These are phyloP conservation scores for Actias luna DNA, from an alignment of 2,888 invertebrate genomes.

Conservation along the genomic window DNA sequence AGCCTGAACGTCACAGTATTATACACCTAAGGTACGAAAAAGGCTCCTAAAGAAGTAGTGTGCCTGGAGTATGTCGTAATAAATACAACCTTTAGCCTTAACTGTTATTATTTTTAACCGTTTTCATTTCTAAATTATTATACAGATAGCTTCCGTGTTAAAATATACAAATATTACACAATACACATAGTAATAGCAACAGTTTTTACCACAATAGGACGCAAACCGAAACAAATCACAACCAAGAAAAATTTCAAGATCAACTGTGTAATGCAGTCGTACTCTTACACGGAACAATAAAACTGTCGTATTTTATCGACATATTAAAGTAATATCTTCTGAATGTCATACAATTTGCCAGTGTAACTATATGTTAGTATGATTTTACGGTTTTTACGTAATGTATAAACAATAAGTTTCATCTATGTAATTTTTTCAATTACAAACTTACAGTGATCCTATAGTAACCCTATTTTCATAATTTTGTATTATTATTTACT, in stretches of 20 bases:
- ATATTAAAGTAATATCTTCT: background rate
- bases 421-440: no score
- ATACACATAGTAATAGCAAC: conserved; percentile 17
- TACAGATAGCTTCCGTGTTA: background rate
- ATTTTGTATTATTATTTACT: no score
- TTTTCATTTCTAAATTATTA: background rate
- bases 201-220: conserved; percentile 26
- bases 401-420: no score
- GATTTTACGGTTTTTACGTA: no score
- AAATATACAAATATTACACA: conserved; percentile 9
- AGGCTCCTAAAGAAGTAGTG: no score
- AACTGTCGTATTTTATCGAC: background rate
- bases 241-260: conserved; percentile 23
- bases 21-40: background rate
- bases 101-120: background rate
- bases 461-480: no score
- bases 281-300: background rate
- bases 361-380: no score
- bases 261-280: conserved; percentile 14
- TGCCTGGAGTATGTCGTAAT: background rate
- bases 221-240: conserved; percentile 31
- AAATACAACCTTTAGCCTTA: background rate
- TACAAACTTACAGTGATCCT: no score
- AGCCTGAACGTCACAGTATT: no score
- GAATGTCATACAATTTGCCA: no score